Evolutionary conservation across 30 jellyfish, hydroid and myxozoan species (phyloP).

Genomic region (Rhopilema esculentum): DNA sequence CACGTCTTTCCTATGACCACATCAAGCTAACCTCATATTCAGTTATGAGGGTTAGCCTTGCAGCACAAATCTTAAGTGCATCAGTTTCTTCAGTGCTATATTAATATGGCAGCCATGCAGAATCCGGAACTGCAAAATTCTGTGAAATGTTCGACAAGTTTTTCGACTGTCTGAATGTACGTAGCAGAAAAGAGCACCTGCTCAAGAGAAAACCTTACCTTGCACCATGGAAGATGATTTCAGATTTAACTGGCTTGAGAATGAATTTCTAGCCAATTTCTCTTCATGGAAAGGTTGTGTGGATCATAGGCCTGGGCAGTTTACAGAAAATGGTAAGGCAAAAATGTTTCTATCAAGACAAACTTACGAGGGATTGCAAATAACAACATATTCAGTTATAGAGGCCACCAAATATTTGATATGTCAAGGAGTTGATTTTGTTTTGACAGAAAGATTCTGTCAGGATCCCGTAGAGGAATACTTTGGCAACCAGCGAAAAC

Average conservation of each 20-base stretch:
- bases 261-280: conserved; percentile 18
- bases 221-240: conserved; percentile 25
- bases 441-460: conserved; percentile 19
- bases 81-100: conserved; percentile 12
- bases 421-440: conserved; percentile 12
- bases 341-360: conserved; percentile 41
- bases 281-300: conserved; percentile 22
- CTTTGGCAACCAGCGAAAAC: conserved; percentile 14
- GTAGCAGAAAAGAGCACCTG: conserved; percentile 4
- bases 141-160: conserved; percentile 58
- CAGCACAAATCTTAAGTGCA: conserved; percentile 49
- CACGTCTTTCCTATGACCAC: conserved; percentile 45
- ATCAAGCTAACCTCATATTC: conserved; percentile 31
- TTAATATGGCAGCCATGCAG: conserved; percentile 32
- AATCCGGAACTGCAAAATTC: conserved; percentile 42
- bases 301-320: conserved; percentile 36
- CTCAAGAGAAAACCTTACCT: conserved; percentile 22
- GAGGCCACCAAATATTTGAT: conserved; percentile 18
- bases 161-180: conserved; percentile 53
- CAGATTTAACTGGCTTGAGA: conserved; percentile 43
- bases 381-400: conserved; percentile 11
- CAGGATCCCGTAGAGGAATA: conserved; percentile 39
- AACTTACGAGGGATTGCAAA: background rate
- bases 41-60: conserved; percentile 50
- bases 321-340: conserved; percentile 20